Percentiles rank a stretch among this genome's conserved stretches.
Evolutionary conservation across 1,140 invertebrate genomes (phyloP).

Genomic region (Psilanteris sp.): DNA sequence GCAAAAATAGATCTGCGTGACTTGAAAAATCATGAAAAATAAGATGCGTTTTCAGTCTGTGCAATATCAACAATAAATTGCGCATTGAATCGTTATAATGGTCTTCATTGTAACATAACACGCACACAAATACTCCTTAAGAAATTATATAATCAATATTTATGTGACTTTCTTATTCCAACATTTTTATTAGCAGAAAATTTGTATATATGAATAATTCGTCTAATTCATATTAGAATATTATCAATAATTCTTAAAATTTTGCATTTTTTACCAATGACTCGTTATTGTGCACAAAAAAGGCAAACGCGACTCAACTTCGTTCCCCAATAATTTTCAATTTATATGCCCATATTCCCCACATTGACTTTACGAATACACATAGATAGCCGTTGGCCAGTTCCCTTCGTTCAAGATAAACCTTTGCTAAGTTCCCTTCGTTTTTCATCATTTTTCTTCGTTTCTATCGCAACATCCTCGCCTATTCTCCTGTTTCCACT

Average conservation of each 20-base stretch:
- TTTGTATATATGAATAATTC: no score
- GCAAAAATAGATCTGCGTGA: slow-evolving; percentile 37
- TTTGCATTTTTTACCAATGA: slow-evolving; percentile 31
- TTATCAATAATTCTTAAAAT: slow-evolving; percentile 1
- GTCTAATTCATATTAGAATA: no score
- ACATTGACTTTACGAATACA: slow-evolving; percentile 44
- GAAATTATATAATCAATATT: no score
- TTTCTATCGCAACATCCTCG: slow-evolving; percentile 42
- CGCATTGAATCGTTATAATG: slow-evolving; percentile 30
- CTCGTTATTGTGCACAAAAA: slow-evolving; percentile 27
- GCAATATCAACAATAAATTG: slow-evolving; percentile 33
- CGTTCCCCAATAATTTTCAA: slow-evolving; percentile 65
- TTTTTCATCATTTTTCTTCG: slow-evolving; percentile 64
- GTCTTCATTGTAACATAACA: slow-evolving; percentile 1
- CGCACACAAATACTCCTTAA: no score
- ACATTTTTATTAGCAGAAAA: no score
- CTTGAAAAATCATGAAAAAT: slow-evolving; percentile 47
- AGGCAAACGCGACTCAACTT: slow-evolving; percentile 25
- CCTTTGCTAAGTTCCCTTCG: slow-evolving; percentile 42
- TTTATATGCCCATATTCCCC: slow-evolving; percentile 64
- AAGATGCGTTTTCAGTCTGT: slow-evolving; percentile 26
- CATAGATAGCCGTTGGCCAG: slow-evolving; percentile 52
- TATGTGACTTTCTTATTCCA: no score
- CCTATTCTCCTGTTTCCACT: slow-evolving; percentile 57
- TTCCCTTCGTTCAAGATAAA: slow-evolving; percentile 48